phyloP scores from a whole-genome alignment of 2,797 vertebrate genomes.

The Falco rusticolus region DNA sequence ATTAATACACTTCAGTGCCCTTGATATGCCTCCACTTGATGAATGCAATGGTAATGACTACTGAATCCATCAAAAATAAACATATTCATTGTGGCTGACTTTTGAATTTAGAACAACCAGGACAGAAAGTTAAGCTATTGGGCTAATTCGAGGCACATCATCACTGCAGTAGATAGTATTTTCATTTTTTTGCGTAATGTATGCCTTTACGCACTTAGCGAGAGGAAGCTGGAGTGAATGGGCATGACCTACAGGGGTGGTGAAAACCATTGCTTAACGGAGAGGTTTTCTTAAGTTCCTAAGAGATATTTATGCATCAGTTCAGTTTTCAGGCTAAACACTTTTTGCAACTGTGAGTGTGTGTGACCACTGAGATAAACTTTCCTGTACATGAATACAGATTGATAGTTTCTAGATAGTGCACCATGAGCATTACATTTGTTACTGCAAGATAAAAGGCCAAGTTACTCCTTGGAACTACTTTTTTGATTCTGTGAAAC shows the following conservation, averaged over 20 bases:
- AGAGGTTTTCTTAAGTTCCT: background rate
- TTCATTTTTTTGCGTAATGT: background rate
- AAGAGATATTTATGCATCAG: background rate
- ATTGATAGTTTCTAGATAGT: background rate
- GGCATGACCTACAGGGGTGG: background rate
- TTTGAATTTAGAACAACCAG: constrained; percentile 15
- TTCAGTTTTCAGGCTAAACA: background rate
- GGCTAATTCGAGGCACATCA: background rate
- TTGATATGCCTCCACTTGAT: background rate
- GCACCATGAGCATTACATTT: background rate
- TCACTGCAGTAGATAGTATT: background rate
- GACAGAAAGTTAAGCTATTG: background rate
- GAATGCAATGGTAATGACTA: constrained; percentile 22
- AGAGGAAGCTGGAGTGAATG: background rate
- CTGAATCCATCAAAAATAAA: constrained; percentile 46
- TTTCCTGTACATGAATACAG: background rate
- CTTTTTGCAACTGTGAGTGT: background rate
- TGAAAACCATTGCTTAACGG: background rate
- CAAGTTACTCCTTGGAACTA: background rate
- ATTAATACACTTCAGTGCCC: constrained; percentile 29
- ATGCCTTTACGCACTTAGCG: background rate
- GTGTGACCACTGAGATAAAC: background rate
- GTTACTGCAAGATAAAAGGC: background rate
- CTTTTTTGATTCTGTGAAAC: background rate
- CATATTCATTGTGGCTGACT: background rate